Conservation (phyloP, 1,140 invertebrate genomes). For the Vollenhovia emeryi region DNA sequence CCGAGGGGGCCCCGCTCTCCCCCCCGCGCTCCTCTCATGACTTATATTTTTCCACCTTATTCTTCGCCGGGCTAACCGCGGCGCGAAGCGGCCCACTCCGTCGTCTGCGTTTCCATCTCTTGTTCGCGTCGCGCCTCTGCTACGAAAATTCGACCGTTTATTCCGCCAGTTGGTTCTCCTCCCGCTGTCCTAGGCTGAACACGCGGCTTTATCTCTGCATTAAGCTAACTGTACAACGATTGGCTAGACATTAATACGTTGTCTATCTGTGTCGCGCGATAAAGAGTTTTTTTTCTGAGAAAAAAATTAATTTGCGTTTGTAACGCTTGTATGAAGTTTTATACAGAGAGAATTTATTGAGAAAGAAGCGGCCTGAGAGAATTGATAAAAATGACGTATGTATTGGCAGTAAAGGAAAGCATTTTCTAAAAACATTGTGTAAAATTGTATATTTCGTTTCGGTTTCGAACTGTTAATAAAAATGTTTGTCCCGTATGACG, state of each 20-base stretch:
- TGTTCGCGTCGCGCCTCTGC: background rate
- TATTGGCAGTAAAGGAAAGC: background rate
- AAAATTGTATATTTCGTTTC: background rate
- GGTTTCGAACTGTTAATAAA: background rate
- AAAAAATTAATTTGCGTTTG: background rate
- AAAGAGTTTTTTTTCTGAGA: background rate
- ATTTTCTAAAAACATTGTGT: background rate
- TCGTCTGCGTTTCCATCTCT: background rate
- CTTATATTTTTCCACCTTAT: conserved; percentile 76
- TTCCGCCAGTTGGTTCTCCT: conserved; percentile 13
- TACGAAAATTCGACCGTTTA: conserved; percentile 37
- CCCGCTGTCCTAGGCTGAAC: background rate
- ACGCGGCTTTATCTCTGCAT: background rate
- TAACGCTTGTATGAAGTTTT: background rate
- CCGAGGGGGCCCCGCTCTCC: conserved; percentile 31
- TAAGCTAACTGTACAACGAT: background rate
- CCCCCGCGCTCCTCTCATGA: conserved; percentile 40
- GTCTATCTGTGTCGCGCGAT: background rate
- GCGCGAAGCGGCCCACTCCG: background rate
- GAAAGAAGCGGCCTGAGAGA: background rate
- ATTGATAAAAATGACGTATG: background rate
- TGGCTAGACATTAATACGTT: background rate
- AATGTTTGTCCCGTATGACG: background rate
- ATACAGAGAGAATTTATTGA: background rate
- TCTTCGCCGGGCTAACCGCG: conserved; percentile 47